phyloP scores from a whole-genome alignment of 2,888 invertebrate genomes.

The Marronus borbonicus region DNA sequence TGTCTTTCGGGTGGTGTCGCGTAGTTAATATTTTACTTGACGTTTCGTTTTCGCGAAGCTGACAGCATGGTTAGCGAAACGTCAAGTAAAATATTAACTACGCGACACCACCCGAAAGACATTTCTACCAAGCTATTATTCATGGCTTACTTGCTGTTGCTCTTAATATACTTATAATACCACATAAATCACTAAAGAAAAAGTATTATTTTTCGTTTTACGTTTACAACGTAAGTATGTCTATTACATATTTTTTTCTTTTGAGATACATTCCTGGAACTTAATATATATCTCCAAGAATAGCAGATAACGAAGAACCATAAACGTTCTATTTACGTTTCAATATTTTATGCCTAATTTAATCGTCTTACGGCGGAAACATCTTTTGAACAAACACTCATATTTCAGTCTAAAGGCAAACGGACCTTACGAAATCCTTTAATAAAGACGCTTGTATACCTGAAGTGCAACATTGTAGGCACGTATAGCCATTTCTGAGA shows the following conservation, averaged over 20 bases:
- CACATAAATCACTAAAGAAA: background rate
- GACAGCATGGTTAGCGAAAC: no score
- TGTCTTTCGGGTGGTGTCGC: no score
- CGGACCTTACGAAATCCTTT: constrained; percentile 19
- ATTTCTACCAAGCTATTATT: no score
- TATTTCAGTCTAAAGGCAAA: constrained; percentile 11
- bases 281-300: background rate
- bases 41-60: no score
- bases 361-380: constrained; percentile 29
- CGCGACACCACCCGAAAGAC: no score
- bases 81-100: no score
- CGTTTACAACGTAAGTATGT: no score
- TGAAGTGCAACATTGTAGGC: constrained; percentile 28
- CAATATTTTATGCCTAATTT: constrained; percentile 39
- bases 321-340: constrained; percentile 17
- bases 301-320: background rate
- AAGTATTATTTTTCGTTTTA: no score
- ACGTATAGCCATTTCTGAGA: constrained; percentile 22
- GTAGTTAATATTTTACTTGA: no score
- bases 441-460: constrained; percentile 31
- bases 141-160: no score
- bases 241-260: no score
- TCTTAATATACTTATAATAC: background rate
- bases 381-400: constrained; percentile 27
- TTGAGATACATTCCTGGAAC: background rate